Base-by-base conservation (phyloP, 2,888 invertebrate species). In the Uropetala carovei region DNA sequence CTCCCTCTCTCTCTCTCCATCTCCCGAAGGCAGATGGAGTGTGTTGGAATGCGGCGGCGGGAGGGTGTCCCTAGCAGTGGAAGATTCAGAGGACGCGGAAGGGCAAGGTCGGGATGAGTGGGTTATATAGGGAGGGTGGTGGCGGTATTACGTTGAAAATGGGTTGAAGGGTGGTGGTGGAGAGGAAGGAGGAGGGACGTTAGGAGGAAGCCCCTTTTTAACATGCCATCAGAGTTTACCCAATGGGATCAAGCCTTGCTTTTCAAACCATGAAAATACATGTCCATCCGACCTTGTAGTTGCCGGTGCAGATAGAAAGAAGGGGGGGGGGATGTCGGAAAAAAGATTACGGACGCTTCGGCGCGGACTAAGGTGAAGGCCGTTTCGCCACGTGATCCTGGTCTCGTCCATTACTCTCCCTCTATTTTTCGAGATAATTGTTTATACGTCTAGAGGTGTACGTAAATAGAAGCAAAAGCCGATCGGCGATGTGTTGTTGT, bases 241-340 rank as follows among this genome's bases (percentile, higher is more conserved):
- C 75, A 75, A 75, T 75, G 75, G 75, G 75, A 75, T 75, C 75
- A 75, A 75, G 22, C 13, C 75, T 75, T 75, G 75, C 27, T 75
- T 75, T 75, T 75, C 75, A 75, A 75, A 75, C 75, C 75, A 75
- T 75, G 75, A 75, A 75, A 27, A 75, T 75, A 75, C 75, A 22
- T 27, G 75, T 75, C 75, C 75, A 27, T 8, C 22, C 75, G 75
- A 75, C 75, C 75, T 75, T 75, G 75, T 27, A 27, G 27, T 0
- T 75, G 75, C 22, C 75, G 13, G 27, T 11, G 75, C 22, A 22
- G 60, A 18, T 18, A 43, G 43, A 5, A 43, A 5, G 43, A 43
- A 5, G 43, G 1, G n/a, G n/a, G n/a, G n/a, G n/a, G n/a, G n/a
- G n/a, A n/a, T n/a, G n/a, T n/a, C n/a, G 43, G 43, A 43, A 13